Evolutionary conservation across 64 coral and sea anemone genomes (phyloP).

Genomic region (Stichodactyla mertensii): DNA sequence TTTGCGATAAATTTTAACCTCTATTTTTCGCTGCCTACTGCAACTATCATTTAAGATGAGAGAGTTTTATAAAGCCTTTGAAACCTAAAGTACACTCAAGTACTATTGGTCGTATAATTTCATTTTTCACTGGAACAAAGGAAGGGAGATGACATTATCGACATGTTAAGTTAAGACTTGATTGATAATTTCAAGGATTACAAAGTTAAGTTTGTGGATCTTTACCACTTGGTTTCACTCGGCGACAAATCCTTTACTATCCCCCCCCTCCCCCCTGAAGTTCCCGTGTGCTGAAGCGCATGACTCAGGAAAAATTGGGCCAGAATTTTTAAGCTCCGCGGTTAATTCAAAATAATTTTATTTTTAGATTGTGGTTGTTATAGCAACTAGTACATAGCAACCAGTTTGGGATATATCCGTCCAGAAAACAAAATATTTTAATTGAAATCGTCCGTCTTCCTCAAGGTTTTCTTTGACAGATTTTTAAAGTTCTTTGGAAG

Average conservation of each 20-base stretch:
- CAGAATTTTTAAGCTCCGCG: background rate
- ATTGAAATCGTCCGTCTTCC: no score
- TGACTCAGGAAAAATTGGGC: background rate
- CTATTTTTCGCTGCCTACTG: no score
- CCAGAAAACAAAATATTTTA: background rate
- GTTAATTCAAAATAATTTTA: background rate
- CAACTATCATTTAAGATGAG: no score
- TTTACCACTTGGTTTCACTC: no score
- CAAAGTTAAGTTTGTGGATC: no score
- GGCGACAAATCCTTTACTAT: background rate
- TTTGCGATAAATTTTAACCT: background rate
- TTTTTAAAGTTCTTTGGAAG: background rate
- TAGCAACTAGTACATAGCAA: background rate
- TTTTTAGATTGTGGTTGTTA: background rate
- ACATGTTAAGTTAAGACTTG: no score
- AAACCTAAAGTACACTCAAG: no score
- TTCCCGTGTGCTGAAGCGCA: background rate
- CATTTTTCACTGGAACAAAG: no score
- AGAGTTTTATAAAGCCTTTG: no score
- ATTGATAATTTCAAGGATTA: no score
- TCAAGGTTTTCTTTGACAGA: background rate
- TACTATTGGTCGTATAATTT: no score
- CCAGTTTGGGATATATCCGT: background rate
- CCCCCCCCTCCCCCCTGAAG: background rate
- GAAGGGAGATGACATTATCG: no score